phyloP scores from a whole-genome alignment of 2,113 vertebrate species.

The Lagopus leucura region DNA sequence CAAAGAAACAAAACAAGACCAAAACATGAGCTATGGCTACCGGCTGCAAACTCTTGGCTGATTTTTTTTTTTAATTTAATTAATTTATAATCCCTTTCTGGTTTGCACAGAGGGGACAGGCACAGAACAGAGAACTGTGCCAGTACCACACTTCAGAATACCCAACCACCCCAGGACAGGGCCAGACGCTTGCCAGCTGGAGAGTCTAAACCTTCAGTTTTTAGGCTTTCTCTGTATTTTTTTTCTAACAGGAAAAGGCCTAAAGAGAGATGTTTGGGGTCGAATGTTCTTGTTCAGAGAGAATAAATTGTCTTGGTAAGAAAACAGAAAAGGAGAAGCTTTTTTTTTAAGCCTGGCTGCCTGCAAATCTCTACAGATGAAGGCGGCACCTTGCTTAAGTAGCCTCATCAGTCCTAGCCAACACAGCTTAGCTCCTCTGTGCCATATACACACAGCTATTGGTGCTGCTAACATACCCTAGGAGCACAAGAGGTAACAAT shows the following conservation, averaged over 20 bases:
- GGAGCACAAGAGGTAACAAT: not conserved
- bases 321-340: not conserved
- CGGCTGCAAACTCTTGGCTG: too few species aligned
- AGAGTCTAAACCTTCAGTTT: not conserved
- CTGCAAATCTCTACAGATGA: not conserved
- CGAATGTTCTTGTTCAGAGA: not conserved
- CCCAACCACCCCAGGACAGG: not conserved
- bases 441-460: not conserved
- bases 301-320: not conserved
- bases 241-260: not conserved
- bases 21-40: not conserved
- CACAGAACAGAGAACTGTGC: not conserved
- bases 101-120: not conserved
- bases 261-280: not conserved
- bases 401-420: not conserved
- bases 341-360: not conserved
- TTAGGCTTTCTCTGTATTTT: not conserved
- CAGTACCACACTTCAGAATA: fast-evolving
- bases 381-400: not conserved
- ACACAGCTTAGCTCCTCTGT: not conserved
- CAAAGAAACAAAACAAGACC: not conserved
- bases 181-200: not conserved
- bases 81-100: not conserved
- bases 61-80: not conserved
- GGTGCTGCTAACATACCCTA: not conserved